A percentile compares a stretch with the other conserved stretches of the same genome.
phyloP scores from a whole-genome alignment of 2,113 vertebrate species.

The Ondatra zibethicus region DNA sequence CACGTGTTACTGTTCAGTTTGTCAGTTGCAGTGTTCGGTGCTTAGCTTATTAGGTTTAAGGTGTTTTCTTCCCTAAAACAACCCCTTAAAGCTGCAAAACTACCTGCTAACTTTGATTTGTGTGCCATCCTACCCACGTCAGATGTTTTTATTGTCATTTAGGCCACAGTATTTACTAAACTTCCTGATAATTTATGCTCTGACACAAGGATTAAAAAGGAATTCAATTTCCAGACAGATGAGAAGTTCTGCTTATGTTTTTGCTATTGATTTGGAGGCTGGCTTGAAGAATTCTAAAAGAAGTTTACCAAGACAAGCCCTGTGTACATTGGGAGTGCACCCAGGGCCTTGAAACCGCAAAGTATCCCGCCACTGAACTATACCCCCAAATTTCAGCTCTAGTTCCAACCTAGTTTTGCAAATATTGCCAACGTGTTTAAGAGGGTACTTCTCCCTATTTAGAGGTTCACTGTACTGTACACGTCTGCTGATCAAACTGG shows the following conservation, averaged over 20 bases:
- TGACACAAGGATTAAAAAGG: background rate
- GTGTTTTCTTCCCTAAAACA: constrained; percentile 4
- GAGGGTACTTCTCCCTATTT: background rate
- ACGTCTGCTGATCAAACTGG: background rate
- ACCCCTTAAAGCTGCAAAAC: background rate
- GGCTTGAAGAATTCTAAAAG: background rate
- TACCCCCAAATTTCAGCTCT: background rate
- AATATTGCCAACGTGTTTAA: background rate
- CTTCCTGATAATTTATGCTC: background rate
- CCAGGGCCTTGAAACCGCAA: background rate
- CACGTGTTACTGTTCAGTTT: background rate
- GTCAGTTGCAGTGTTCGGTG: background rate
- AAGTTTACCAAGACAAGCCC: background rate
- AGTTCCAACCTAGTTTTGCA: constrained; percentile 9
- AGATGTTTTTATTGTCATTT: background rate
- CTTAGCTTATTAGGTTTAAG: background rate
- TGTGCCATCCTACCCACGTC: background rate
- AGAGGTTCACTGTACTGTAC: background rate
- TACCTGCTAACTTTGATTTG: background rate
- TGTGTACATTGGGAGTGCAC: background rate
- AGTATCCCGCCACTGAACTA: background rate
- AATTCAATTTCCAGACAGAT: constrained; percentile 11
- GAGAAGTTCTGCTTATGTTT: constrained; percentile 3
- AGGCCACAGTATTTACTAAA: constrained; percentile 44
- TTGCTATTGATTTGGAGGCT: background rate